A percentile compares a stretch with the other conserved stretches of the same genome.
phyloP scores from a whole-genome alignment of 2,797 vertebrate species.

The Hirundo rustica region DNA sequence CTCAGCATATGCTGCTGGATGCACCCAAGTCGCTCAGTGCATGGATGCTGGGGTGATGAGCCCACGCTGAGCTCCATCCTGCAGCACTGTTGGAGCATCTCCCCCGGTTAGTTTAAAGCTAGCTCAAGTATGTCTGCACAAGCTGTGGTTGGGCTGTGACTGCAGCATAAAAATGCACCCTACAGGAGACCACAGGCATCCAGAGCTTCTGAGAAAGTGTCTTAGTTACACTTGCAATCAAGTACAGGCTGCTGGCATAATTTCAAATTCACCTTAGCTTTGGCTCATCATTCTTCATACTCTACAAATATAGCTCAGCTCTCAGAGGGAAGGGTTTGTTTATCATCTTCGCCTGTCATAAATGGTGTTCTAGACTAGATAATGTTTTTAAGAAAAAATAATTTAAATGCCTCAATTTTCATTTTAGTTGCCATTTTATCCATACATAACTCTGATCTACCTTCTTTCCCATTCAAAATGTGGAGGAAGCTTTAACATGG shows the following conservation, averaged over 20 bases:
- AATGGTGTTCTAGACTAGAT: not conserved
- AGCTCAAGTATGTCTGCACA: conserved; percentile 14
- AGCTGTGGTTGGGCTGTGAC: conserved; percentile 12
- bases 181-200: conserved; percentile 21
- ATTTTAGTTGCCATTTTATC: not conserved
- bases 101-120: conserved; percentile 13
- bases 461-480: not conserved
- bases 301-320: not conserved
- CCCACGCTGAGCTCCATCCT: not conserved
- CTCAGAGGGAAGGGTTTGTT: not conserved
- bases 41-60: not conserved
- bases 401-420: not conserved
- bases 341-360: not conserved
- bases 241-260: not conserved
- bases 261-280: conserved; percentile 20
- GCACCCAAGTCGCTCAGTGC: not conserved
- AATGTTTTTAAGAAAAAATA: not conserved
- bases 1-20: not conserved
- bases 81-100: not conserved
- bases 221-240: conserved; percentile 31
- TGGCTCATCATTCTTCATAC: not conserved
- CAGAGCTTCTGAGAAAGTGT: not conserved
- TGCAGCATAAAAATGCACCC: conserved; percentile 15
- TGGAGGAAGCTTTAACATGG: not conserved
- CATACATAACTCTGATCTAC: not conserved